Evolutionary conservation across 2,888 invertebrate genomes (phyloP).

Genomic region (Melinopterus prodromus): DNA sequence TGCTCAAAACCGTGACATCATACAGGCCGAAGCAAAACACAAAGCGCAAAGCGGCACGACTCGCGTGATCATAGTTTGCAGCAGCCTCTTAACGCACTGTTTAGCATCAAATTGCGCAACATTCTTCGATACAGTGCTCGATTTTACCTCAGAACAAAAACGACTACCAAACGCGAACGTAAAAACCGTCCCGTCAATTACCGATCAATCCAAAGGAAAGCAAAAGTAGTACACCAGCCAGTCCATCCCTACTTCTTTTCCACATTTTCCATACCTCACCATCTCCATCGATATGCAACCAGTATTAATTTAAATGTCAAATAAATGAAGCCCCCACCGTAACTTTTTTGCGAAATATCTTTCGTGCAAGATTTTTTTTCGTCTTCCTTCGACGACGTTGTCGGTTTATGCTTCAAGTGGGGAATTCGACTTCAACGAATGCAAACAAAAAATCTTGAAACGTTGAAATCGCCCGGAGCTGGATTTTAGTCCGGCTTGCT

Average conservation of each 20-base stretch:
- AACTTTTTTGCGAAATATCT: neutral
- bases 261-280: neutral
- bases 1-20: neutral
- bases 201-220: neutral
- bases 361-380: neutral
- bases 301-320: neutral
- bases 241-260: neutral
- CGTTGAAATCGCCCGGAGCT: neutral
- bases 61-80: neutral
- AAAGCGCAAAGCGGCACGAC: neutral
- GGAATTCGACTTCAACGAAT: neutral
- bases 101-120: neutral
- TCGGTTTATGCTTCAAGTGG: neutral
- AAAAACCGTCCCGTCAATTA: neutral
- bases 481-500: neutral
- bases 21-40: neutral
- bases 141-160: conserved; percentile 4
- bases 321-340: neutral
- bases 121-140: neutral
- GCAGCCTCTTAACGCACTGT: neutral
- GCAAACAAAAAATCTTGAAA: neutral
- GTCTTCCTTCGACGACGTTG: neutral
- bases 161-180: neutral
- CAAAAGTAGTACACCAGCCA: neutral
- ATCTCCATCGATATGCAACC: neutral